phyloP scores from a whole-genome alignment of 2,113 vertebrate species.

The Melanostigma gelatinosum region DNA sequence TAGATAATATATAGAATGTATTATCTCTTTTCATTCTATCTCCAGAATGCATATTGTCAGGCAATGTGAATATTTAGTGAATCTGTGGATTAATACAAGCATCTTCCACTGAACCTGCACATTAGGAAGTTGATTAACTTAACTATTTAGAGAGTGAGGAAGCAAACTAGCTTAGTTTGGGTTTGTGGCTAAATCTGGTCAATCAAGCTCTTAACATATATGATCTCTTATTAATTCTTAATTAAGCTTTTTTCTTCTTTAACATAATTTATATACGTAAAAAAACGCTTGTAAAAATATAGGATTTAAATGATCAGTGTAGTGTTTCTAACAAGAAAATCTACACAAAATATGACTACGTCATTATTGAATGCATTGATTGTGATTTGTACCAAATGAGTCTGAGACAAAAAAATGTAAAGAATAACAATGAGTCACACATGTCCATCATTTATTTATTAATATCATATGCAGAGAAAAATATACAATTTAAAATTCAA shows the following conservation, averaged over 20 bases:
- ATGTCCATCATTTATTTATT: constrained; percentile 60
- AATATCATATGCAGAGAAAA: constrained; percentile 72
- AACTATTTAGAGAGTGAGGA: neutral
- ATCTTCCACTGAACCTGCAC: neutral
- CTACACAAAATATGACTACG: neutral
- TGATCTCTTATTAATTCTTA: no score
- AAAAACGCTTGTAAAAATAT: neutral
- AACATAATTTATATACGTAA: neutral
- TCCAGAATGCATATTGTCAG: no score
- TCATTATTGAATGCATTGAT: neutral
- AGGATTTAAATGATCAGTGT: no score
- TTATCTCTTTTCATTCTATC: no score
- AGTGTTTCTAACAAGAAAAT: neutral
- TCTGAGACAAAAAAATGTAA: no score
- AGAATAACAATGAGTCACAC: neutral
- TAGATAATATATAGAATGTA: no score
- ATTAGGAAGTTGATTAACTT: neutral
- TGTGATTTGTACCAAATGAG: neutral
- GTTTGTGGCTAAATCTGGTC: neutral
- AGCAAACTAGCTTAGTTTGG: neutral
- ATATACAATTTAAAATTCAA: constrained; percentile 78
- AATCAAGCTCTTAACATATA: neutral
- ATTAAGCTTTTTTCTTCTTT: neutral
- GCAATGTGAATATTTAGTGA: no score
- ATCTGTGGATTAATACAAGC: neutral